Evolutionary conservation across 2,888 invertebrate genomes (phyloP), one percentile per base, ranked within the genome.

Genomic region (Tachina fera): DNA sequence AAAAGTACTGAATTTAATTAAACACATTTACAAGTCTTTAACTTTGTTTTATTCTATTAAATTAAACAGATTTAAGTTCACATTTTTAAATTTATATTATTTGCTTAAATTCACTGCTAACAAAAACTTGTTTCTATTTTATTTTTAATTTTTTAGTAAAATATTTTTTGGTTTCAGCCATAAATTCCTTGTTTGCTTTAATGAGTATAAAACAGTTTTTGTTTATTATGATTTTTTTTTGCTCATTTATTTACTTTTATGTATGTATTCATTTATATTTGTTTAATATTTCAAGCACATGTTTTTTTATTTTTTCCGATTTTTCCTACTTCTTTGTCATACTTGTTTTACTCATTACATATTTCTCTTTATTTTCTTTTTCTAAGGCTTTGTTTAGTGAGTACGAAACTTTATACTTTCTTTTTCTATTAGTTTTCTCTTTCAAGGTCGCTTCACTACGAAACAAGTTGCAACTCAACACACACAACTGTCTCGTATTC

Each of bases 381-480:
- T 56, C n/a, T 53, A 61, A 75, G 65, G 14, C 58, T 78, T 74
- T 78, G 51, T 82, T 43, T 61, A 74, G 49, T 51, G 77, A 81
- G 81, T 72, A 70, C 43, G 71, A 81, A 84, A 84, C 84, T 84
- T 84, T 81, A 58, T 63, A 72, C 63, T 80, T 65, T 67, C 43
- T 70, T 70, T 74, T 31, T 77, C 43, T 31, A 31, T 31, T 31
- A 31, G 31, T 49, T 71, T 71, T 70, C 58, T 84, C 83, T 86
- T 83, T 86, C 86, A 86, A 86, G 86, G 86, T 86, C 86, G 83
- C 86, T 80, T 83, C 39, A 56, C 61, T 63, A 58, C 31, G 71
- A 79, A 79, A 77, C 61, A 60, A 75, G 31, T 63, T 74, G 14
- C 39, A 58, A 6, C 14, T 14, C 51, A 14, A 19, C 43, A 70